Base-by-base conservation (phyloP, 2,113 vertebrate genomes). In the Rhineura floridana region DNA sequence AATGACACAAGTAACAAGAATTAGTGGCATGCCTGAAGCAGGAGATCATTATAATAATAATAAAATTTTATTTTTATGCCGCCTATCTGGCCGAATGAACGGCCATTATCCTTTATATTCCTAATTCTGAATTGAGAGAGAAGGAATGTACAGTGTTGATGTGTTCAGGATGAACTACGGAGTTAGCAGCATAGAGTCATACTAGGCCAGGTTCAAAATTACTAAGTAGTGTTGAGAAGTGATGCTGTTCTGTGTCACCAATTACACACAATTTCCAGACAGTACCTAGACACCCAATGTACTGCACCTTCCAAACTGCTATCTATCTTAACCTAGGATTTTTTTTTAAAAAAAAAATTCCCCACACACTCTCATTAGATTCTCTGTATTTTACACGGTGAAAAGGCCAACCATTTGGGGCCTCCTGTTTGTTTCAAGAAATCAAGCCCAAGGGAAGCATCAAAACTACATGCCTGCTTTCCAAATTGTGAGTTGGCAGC, bases 181-280 rank as follows among this genome's bases (percentile, higher is more conserved):
- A 76, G 73, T 9, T 76, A 6, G 21, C 23, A 76, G 25, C 6
- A 9, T 72, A 7, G 19, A 39, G 70, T 72, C 39, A 76, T 46
- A 9, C 73, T 13, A 33, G 28, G 46, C 44, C 44, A 12, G 46
- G 4, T 78, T 78, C 23, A 76, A 76, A 76, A 76, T 73, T 46
- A 48, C 25, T 15, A 1, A 1, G 0, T 21, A 81, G 30, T 4
- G 1, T 30, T 30, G 42, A 33, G 6, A 1, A 59, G 9, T 28
- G 9, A 15, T 0, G 13, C 1, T 46, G 3, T 0, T 2, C 30
- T 72, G 28, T 85, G 62, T 67, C 25, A 2, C 69, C 39, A 13
- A n/a, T 59, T 33, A 42, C 81, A 83, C 13, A 67, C 30, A 19
- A 30, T 17, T 23, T n/a, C 44, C 8, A 62, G 28, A 8, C 0